Evolutionary conservation across 2,797 vertebrate genomes (phyloP), one percentile per base, ranked within the genome.

Genomic region (Anniella stebbinsi): DNA sequence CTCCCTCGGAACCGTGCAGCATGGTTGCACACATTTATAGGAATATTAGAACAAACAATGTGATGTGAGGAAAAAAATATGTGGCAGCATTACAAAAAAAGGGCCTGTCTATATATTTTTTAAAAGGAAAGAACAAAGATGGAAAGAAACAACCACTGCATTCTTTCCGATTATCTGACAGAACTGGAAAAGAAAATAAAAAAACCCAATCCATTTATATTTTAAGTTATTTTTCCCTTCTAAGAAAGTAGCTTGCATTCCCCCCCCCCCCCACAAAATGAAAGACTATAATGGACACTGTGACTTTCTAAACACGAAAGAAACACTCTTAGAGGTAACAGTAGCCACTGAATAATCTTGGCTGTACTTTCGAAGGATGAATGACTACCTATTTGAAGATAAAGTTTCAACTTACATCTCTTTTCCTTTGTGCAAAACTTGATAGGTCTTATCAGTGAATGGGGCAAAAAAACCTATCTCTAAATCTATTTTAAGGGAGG

Each of bases 361-460:
- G n/a, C 5, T 92, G 25, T 54, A 81, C 48, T 91, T 93, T 90
- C 8, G 28, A 93, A 94, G 7, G 82, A 67, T 72, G 57, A 87
- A n/a, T n/a, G 57, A 88, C 38, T n/a, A 87, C 82, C 4, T 83
- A 89, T 92, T 84, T 92, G 57, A 93, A 90, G 70, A 86, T 86
- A 90, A 69, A 88, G 88, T 78, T 82, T 88, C 57, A 92, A 18
- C 57, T 69, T 76, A 45, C 75, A 66, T 83, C 48, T 84, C 45
- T 36, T 93, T 90, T 89, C n/a, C 84, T 86, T 89, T 5, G 11
- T 45, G 25, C 48, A 25, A 6, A 38, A 93, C 84, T 91, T 94
- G 45, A 92, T 66, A 85, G 25, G 3, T 1, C 54, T 93, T 89
- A 88, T 9, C 13, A 48, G 86, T 80, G 38, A 81, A 81, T 57